A percentile compares a stretch with the other conserved stretches of the same genome.
phyloP scores from a whole-genome alignment of 2,797 vertebrate species.

The Rhynchonycteris naso region DNA sequence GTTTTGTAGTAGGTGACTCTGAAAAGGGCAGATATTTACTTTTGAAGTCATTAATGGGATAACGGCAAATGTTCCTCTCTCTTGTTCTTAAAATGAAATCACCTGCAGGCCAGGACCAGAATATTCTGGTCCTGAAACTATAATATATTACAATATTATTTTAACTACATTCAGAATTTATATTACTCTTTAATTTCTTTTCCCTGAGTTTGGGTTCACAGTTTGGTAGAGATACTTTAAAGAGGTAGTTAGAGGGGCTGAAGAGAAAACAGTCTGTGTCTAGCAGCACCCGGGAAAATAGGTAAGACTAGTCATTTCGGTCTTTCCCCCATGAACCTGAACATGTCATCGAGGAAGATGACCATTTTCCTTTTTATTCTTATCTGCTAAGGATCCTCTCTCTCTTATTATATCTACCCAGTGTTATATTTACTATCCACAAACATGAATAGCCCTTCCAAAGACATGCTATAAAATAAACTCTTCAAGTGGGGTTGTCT shows the following conservation, averaged over 20 bases:
- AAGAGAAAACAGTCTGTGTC: constrained; percentile 27
- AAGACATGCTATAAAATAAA: background rate
- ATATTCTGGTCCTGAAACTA: constrained; percentile 42
- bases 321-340: background rate
- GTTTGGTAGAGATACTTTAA: constrained; percentile 51
- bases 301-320: background rate
- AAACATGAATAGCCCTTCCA: background rate
- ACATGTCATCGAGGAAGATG: background rate
- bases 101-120: background rate
- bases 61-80: background rate
- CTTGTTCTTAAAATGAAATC: constrained; percentile 17
- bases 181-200: constrained; percentile 60
- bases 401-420: background rate
- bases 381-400: background rate
- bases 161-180: constrained; percentile 72
- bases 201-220: constrained; percentile 79
- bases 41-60: constrained; percentile 26
- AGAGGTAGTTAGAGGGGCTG: constrained; percentile 66
- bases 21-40: constrained; percentile 8
- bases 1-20: background rate
- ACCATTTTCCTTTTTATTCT: background rate
- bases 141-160: constrained; percentile 39
- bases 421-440: background rate
- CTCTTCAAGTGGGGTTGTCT: constrained; percentile 3
- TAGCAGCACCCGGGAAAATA: constrained; percentile 49